These are phyloP conservation scores for Baryphthengus martii DNA, from an alignment of 2,113 vertebrate species.

Conservation along the genomic window DNA sequence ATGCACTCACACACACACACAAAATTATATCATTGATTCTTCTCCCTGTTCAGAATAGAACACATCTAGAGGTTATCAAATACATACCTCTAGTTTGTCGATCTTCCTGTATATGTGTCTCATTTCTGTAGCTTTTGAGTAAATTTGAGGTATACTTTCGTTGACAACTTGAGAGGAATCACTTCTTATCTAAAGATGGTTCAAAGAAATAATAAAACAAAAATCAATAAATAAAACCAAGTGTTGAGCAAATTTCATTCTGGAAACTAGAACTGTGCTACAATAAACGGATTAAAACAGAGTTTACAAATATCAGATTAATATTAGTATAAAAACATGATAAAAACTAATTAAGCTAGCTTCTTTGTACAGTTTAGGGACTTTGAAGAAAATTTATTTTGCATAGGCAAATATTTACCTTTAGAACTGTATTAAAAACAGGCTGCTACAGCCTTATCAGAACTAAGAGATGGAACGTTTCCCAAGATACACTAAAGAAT, in stretches of 20 bases:
- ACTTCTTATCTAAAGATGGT: slow-evolving; percentile 79
- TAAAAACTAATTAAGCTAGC: not conserved
- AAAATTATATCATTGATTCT: not conserved
- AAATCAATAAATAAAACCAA: not conserved
- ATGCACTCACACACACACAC: fast-evolving
- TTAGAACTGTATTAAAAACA: not conserved
- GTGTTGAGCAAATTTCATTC: not conserved
- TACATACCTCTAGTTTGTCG: slow-evolving; percentile 88
- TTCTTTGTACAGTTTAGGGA: not conserved
- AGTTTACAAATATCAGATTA: not conserved
- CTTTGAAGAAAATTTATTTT: not conserved
- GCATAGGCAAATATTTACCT: not conserved
- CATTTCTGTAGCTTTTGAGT: slow-evolving; percentile 89
- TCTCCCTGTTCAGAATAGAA: fast-evolving
- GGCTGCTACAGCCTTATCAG: not conserved
- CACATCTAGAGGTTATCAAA: not conserved
- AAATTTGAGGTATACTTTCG: slow-evolving; percentile 90
- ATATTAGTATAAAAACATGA: not conserved
- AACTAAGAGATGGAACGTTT: not conserved
- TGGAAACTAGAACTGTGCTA: not conserved
- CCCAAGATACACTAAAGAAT: not conserved
- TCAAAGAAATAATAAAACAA: not conserved
- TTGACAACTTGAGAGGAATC: slow-evolving; percentile 91
- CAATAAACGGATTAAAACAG: not conserved
- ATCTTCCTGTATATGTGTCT: slow-evolving; percentile 87